Evolutionary conservation across 2,888 invertebrate genomes (phyloP).

Genomic region (Polia nebulosa): DNA sequence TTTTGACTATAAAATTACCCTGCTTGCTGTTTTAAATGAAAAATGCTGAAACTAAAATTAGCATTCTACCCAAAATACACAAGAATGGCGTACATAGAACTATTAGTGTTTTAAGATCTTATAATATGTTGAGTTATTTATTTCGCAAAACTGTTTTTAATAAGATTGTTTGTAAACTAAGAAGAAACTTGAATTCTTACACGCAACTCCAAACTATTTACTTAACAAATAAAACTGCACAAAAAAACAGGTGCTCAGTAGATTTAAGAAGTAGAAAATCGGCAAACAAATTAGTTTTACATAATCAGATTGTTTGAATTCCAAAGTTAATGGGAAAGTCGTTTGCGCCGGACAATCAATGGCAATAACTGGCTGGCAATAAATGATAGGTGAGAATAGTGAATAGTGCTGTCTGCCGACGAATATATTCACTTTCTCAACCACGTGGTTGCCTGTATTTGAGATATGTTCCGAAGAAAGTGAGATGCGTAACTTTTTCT

Average conservation of each 20-base stretch:
- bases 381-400: conserved; percentile 74
- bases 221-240: conserved; percentile 8
- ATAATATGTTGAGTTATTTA: conserved; percentile 14
- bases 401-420: conserved; percentile 67
- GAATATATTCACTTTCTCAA: conserved; percentile 86
- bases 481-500: conserved; percentile 87
- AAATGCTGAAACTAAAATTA: conserved; percentile 27
- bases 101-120: conserved; percentile 16
- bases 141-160: conserved; percentile 19
- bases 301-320: conserved; percentile 60
- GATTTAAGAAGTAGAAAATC: conserved; percentile 49
- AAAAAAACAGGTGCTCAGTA: conserved; percentile 20
- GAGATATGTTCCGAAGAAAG: conserved; percentile 84
- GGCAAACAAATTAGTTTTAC: conserved; percentile 49
- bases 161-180: conserved; percentile 17
- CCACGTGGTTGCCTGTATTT: conserved; percentile 78
- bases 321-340: conserved; percentile 75
- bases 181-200: conserved; percentile 4
- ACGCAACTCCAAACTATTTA: conserved; percentile 26
- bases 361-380: conserved; percentile 73
- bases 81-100: neutral
- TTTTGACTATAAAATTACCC: conserved; percentile 36
- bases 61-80: conserved; percentile 27
- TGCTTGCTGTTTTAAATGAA: conserved; percentile 31
- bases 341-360: conserved; percentile 75